Percentiles rank a stretch among this genome's conserved stretches.
phyloP scores from a whole-genome alignment of 1,140 invertebrate genomes.

The Fopius arisanus region DNA sequence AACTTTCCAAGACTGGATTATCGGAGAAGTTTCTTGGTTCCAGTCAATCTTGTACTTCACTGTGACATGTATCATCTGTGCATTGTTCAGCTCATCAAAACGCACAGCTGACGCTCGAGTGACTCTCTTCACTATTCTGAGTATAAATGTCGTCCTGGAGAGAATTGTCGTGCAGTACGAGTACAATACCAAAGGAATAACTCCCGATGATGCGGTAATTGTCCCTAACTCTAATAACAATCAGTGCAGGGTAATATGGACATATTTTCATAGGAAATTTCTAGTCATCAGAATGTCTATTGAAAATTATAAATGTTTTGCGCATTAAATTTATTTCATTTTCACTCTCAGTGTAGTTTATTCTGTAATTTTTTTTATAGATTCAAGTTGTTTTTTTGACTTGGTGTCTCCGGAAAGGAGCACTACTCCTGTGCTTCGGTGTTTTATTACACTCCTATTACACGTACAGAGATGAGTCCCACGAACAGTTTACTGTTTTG shows the following conservation, averaged over 20 bases:
- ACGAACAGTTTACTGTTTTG: conserved; percentile 48
- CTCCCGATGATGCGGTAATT: conserved; percentile 45
- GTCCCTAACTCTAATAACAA: not conserved
- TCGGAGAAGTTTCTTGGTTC: conserved; percentile 68
- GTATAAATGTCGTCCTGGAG: conserved; percentile 56
- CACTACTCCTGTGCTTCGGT: conserved; percentile 42
- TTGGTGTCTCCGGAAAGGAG: conserved; percentile 51
- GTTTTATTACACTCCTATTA: conserved; percentile 49
- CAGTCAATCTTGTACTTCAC: conserved; percentile 69
- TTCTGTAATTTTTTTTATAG: conserved; percentile 31
- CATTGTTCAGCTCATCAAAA: conserved; percentile 66
- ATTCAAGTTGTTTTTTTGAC: conserved; percentile 40
- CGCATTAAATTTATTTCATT: too few relatives aligned
- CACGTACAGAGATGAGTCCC: conserved; percentile 45
- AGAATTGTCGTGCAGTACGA: conserved; percentile 55
- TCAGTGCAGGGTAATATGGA: too few relatives aligned
- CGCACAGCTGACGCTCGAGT: conserved; percentile 65
- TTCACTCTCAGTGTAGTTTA: too few relatives aligned
- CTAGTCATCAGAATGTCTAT: too few relatives aligned
- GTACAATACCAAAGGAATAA: conserved; percentile 35
- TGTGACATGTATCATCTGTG: conserved; percentile 62
- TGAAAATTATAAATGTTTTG: not conserved
- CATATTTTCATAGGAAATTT: too few relatives aligned
- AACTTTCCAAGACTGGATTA: conserved; percentile 66
- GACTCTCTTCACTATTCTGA: conserved; percentile 65